Conservation (phyloP, 1,140 invertebrate species). For the Microvelia longipes region DNA sequence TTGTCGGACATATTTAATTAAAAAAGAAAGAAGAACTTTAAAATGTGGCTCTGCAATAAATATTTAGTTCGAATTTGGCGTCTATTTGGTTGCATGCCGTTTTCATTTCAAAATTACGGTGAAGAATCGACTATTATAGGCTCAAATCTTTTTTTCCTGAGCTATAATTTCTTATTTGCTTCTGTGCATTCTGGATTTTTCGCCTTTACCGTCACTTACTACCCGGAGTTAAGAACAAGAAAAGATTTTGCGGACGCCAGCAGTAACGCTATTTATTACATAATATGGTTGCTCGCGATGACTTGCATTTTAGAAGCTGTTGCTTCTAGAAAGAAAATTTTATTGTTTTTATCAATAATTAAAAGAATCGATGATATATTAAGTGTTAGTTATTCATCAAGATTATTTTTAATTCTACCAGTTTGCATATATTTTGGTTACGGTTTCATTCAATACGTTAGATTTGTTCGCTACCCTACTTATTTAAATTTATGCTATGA, state of each 20-base stretch:
- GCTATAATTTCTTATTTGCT: background rate
- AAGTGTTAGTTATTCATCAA: background rate
- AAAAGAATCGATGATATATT: background rate
- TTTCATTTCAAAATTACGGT: background rate
- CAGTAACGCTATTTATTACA: background rate
- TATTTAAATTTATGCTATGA: background rate
- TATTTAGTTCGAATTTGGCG: background rate
- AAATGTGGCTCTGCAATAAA: background rate
- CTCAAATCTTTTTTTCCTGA: background rate
- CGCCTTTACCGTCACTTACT: background rate
- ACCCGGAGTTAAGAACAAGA: background rate
- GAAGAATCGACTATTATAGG: background rate
- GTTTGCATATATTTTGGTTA: background rate
- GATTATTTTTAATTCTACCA: background rate
- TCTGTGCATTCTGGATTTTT: background rate
- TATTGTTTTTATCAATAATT: background rate
- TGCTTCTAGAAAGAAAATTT: background rate
- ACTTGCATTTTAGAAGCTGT: background rate
- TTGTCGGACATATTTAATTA: too few species aligned
- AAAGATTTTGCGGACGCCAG: background rate
- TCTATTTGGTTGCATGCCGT: background rate
- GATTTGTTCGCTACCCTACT: background rate
- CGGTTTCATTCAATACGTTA: background rate
- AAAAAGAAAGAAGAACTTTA: too few species aligned
- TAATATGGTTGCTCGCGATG: background rate